These are phyloP conservation scores for Channallabes apus DNA, from an alignment of 2,797 vertebrate species.

Conservation along the genomic window DNA sequence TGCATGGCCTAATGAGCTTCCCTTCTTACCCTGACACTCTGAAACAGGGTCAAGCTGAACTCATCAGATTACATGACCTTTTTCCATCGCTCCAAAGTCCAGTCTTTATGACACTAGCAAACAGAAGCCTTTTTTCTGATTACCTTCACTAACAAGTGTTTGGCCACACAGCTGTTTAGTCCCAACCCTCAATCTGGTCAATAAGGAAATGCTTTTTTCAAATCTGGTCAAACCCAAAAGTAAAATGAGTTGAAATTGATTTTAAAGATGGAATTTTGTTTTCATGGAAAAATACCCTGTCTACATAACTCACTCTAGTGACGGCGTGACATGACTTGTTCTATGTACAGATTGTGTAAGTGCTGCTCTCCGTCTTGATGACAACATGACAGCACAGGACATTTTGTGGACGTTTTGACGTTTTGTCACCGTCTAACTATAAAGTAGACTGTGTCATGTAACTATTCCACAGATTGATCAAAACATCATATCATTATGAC, in stretches of 20 bases:
- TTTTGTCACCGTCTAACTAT: neutral
- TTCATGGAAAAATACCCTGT: neutral
- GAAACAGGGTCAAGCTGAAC: too few species aligned
- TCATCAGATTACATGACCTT: too few species aligned
- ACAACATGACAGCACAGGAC: neutral
- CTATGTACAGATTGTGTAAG: neutral
- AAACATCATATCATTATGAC: neutral
- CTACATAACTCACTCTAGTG: neutral
- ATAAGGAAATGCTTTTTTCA: neutral
- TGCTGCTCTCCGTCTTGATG: neutral
- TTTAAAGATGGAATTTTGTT: neutral
- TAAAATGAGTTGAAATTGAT: neutral
- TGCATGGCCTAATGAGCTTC: too few species aligned
- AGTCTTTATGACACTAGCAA: too few species aligned
- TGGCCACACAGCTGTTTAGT: too few species aligned
- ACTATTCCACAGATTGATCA: neutral
- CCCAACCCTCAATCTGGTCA: too few species aligned
- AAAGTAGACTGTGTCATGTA: neutral
- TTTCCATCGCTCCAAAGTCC: too few species aligned
- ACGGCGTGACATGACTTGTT: neutral
- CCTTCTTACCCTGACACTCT: too few species aligned
- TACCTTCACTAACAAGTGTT: too few species aligned
- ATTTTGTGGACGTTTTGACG: neutral
- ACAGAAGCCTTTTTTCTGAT: too few species aligned
- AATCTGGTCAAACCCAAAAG: neutral